Evolutionary conservation across 1,140 invertebrate species (phyloP).

Genomic region (Anoplolepis gracilipes): DNA sequence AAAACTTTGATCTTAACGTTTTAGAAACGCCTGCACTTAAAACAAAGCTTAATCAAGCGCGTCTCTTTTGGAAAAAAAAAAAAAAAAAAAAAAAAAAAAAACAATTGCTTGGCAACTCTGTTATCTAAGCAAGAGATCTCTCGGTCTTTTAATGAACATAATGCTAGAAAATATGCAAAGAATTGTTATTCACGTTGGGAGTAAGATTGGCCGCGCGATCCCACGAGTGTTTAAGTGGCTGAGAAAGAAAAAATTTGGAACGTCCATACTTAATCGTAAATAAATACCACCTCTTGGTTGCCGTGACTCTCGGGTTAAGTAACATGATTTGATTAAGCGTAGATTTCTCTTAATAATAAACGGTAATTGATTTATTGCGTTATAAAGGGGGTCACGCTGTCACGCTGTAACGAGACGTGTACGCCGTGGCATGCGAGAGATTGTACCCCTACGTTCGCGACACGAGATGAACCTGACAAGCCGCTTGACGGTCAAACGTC

Average conservation of each 20-base stretch:
- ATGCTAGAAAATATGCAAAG: background rate
- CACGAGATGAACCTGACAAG: no score
- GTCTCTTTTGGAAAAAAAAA: no score
- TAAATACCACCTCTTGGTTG: constrained; percentile 33
- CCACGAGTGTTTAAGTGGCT: constrained; percentile 25
- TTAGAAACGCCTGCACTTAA: no score
- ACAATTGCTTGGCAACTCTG: no score
- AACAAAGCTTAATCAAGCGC: no score
- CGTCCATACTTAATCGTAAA: constrained; percentile 31
- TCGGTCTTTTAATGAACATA: background rate
- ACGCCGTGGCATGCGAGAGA: constrained; percentile 72
- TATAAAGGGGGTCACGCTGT: constrained; percentile 64
- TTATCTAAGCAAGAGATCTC: background rate
- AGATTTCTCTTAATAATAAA: constrained; percentile 81
- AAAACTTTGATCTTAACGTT: no score
- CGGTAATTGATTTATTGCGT: constrained; percentile 81
- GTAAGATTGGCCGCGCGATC: constrained; percentile 1
- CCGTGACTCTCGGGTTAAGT: constrained; percentile 77
- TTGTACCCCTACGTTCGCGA: constrained; percentile 3
- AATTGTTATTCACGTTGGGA: background rate
- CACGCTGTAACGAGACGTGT: constrained; percentile 56
- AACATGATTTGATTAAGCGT: constrained; percentile 80
- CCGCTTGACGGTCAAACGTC: background rate
- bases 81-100: no score
- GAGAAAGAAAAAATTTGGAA: constrained; percentile 14